A percentile compares a stretch with the other conserved stretches of the same genome.
Conservation (phyloP, 1,140 invertebrate genomes). For the Drosophila burlai region DNA sequence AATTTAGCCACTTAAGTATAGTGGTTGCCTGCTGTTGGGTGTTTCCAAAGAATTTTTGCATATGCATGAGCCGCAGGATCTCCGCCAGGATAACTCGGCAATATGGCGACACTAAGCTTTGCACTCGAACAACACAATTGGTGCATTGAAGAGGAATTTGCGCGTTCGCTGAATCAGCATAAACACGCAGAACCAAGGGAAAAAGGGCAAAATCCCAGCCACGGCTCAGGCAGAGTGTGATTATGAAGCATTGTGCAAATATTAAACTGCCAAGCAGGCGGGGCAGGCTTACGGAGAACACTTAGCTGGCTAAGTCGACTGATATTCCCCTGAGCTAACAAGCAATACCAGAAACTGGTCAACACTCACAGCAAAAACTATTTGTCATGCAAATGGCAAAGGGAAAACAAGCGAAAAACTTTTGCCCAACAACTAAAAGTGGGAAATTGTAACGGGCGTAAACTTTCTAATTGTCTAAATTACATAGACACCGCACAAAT, state of each 20-base stretch:
- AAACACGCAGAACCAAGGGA: not conserved
- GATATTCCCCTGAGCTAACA: slow-evolving; percentile 8
- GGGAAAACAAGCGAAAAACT: slow-evolving; percentile 54
- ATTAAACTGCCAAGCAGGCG: slow-evolving; percentile 31
- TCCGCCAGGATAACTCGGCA: slow-evolving; percentile 23
- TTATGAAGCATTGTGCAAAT: slow-evolving; percentile 74
- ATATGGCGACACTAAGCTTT: slow-evolving; percentile 69
- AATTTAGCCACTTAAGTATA: slow-evolving; percentile 62
- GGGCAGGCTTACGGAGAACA: not conserved
- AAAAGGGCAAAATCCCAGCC: slow-evolving; percentile 2
- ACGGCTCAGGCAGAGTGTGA: slow-evolving; percentile 28
- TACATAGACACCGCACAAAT: slow-evolving; percentile 65
- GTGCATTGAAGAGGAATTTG: slow-evolving; percentile 42
- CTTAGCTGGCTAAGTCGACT: not conserved
- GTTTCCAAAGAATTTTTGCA: slow-evolving; percentile 44
- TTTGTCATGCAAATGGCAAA: slow-evolving; percentile 73
- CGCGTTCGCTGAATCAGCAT: slow-evolving; percentile 59
- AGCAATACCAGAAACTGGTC: slow-evolving; percentile 35
- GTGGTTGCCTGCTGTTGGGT: not conserved
- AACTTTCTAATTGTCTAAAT: slow-evolving; percentile 82
- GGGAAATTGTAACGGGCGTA: slow-evolving; percentile 59
- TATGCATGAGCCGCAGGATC: slow-evolving; percentile 64
- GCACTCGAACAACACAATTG: slow-evolving; percentile 66
- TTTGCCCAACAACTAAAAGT: slow-evolving; percentile 44
- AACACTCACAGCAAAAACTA: slow-evolving; percentile 36